These are phyloP conservation scores for Herpetotheres cachinnans DNA, from an alignment of 2,113 vertebrate genomes.

Conservation along the genomic window DNA sequence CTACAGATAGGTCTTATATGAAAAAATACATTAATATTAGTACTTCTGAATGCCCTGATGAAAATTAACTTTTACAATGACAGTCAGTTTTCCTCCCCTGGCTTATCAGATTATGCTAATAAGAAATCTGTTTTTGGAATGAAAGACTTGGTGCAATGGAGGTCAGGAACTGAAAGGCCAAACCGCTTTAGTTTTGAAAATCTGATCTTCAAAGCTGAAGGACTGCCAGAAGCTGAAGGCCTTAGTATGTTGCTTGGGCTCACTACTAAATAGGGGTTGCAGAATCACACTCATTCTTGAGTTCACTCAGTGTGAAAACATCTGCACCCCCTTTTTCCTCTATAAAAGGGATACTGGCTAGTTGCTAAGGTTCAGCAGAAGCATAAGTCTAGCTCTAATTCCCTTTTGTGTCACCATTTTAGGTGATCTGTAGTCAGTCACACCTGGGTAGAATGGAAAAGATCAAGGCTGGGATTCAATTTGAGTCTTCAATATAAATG, in stretches of 20 bases:
- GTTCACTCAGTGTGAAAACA: background rate
- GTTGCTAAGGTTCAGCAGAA: background rate
- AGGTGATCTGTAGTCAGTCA: background rate
- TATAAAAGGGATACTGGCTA: background rate
- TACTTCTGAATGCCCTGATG: background rate
- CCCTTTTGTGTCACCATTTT: background rate
- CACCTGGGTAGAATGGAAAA: background rate
- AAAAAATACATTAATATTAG: background rate
- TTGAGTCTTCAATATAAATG: background rate
- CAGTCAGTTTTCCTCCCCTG: background rate
- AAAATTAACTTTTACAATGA: background rate
- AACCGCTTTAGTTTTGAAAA: background rate
- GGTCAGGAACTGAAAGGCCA: background rate
- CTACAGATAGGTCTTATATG: background rate
- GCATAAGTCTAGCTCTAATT: background rate
- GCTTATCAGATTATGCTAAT: background rate
- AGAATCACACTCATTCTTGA: background rate
- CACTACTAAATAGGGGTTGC: background rate
- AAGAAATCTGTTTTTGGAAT: background rate
- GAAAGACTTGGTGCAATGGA: background rate
- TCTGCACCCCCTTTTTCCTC: background rate
- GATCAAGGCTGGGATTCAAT: background rate
- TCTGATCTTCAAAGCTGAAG: background rate
- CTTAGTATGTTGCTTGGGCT: background rate
- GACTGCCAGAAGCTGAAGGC: background rate